Base-by-base conservation (phyloP, 2,888 invertebrate genomes). In the Oligia latruncula region DNA sequence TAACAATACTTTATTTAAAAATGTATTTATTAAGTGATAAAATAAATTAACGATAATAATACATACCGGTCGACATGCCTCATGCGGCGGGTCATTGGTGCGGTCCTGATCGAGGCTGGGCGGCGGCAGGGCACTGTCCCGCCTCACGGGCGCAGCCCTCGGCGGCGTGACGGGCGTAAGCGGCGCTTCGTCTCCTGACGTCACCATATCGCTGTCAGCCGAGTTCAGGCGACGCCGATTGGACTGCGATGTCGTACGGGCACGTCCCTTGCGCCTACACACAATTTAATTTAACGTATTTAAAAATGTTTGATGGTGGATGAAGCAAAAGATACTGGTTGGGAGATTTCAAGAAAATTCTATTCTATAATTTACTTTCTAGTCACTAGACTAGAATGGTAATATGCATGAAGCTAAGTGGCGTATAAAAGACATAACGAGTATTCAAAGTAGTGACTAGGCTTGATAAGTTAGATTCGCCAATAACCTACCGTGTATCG, bases 191-290 rank as follows among this genome's bases (percentile, higher is more conserved):
- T 99, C 98, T 2, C 98, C 98, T 0, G 98, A 98, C 11, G 98
- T 98, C 23, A 98, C 96, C 90, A 98, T 94, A 89, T 98, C 98
- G 1, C 98, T 98, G 92, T 98, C 98, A 0, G 98, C 98, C 0
- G 98, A 98, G 93, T 98, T 98, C 46, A 98, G 94, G 20, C 98
- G 97, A 52, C 98, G 98, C 74, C 98, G 97, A 81, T 97, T 95
- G 43, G 97, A 97, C 58, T 97, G 97, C 52, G 97, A 98, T 2
- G 97, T 97, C 0, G 98, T 98, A 55, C 98, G 96, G 0, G 98
- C 97, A 15, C 98, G 96, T 0, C 98, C 98, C 92, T 98, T 98
- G 80, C 98, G 97, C 87, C 97, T 97, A 87, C n/a, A 79, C 79
- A 81, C n/a, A 77, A 46, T 58, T 46, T 58, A 71, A 71, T 58